Evolutionary conservation across 1,140 invertebrate genomes (phyloP).

Genomic region (Ceratina australensis): DNA sequence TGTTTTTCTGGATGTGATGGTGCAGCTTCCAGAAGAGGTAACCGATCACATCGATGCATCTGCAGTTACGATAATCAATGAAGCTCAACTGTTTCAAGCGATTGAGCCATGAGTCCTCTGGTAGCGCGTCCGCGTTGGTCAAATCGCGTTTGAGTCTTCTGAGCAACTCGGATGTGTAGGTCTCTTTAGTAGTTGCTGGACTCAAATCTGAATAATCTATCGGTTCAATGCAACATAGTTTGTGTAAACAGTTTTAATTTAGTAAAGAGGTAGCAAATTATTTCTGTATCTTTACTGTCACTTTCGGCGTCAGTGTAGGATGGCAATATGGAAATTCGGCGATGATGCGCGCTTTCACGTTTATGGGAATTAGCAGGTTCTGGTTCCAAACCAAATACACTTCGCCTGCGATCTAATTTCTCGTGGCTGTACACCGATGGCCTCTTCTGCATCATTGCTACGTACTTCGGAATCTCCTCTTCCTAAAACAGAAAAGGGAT

Average conservation of each 20-base stretch:
- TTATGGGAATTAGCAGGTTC: background rate
- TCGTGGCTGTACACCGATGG: background rate
- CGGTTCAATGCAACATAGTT: no score
- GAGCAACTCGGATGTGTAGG: background rate
- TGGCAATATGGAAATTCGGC: slow-evolving; percentile 38
- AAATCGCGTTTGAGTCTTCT: no score
- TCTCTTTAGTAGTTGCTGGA: background rate
- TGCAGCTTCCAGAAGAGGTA: slow-evolving; percentile 50
- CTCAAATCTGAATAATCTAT: background rate
- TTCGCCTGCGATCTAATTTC: background rate
- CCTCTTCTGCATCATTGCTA: background rate
- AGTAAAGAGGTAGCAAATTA: no score
- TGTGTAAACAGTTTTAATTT: no score
- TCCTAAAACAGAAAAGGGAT: background rate
- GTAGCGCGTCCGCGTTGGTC: no score
- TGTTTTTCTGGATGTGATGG: slow-evolving; percentile 41
- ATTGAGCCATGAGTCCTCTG: background rate
- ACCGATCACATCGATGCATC: slow-evolving; percentile 46
- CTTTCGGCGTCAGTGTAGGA: background rate
- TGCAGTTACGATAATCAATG: slow-evolving; percentile 64
- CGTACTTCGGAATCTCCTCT: background rate
- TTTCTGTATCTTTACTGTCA: background rate
- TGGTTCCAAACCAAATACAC: background rate
- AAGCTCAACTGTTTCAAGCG: slow-evolving; percentile 40
- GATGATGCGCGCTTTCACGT: background rate